Conservation (phyloP, 2,797 vertebrate genomes). For the Pyrocephalus nanus region DNA sequence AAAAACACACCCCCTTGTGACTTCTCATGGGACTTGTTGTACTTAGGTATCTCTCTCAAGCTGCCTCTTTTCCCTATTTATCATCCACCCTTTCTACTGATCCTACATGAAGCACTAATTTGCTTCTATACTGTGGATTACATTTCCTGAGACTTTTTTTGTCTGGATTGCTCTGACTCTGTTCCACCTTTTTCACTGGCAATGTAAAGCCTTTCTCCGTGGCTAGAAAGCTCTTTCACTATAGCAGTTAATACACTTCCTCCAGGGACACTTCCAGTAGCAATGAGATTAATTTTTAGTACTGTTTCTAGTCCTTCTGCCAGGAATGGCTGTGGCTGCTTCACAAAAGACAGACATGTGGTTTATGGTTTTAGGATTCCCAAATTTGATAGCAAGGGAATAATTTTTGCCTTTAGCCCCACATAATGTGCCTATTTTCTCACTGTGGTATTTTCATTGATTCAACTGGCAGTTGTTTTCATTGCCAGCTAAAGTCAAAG, state of each 20-base stretch:
- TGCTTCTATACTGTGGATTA: background rate
- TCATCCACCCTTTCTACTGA: background rate
- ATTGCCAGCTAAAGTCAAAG: background rate
- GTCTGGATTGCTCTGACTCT: background rate
- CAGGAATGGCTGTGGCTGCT: background rate
- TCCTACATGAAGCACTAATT: background rate
- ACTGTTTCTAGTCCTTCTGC: background rate
- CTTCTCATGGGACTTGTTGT: background rate
- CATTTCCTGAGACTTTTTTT: background rate
- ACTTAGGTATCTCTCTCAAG: background rate
- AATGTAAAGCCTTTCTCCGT: background rate
- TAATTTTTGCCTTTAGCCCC: background rate
- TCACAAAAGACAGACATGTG: background rate
- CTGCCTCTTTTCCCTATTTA: background rate
- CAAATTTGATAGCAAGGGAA: background rate
- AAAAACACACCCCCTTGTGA: background rate
- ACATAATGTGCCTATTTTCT: background rate
- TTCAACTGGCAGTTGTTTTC: background rate
- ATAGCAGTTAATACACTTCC: background rate
- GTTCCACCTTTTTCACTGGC: background rate
- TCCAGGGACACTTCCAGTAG: background rate
- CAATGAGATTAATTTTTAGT: background rate
- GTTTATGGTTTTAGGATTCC: background rate
- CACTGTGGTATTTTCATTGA: background rate
- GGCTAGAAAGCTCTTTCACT: background rate